Conservation (phyloP, 2,113 vertebrate genomes). For the Sula dactylatra region DNA sequence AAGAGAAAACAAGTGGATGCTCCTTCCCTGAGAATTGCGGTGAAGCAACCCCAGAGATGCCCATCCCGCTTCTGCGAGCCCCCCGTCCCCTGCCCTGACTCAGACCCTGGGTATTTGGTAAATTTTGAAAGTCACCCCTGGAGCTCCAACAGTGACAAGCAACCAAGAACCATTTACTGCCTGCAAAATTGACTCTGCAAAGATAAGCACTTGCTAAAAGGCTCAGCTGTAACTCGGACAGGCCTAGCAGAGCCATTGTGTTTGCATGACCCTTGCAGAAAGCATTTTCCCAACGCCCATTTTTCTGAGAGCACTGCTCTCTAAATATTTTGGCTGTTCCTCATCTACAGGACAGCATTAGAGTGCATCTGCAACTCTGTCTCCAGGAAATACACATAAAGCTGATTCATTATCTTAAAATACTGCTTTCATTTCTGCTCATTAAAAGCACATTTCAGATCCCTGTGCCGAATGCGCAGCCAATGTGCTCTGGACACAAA, state of each 20-base stretch:
- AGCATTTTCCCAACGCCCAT: not conserved
- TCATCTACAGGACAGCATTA: not conserved
- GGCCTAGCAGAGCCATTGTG: not conserved
- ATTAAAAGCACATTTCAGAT: slow-evolving; percentile 1
- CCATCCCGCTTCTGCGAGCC: not conserved
- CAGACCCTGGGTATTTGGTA: not conserved
- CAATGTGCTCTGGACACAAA: not conserved
- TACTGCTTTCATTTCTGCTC: slow-evolving; percentile 24
- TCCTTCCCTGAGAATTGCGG: not conserved
- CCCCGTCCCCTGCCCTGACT: fast-evolving
- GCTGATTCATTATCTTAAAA: slow-evolving; percentile 23
- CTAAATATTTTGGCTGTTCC: not conserved
- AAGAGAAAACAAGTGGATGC: too few relatives aligned
- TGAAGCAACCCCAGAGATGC: not conserved
- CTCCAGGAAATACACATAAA: not conserved
- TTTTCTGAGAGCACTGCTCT: not conserved
- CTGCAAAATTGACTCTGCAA: not conserved
- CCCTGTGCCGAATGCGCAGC: not conserved
- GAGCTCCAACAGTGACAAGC: not conserved
- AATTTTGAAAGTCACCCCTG: not conserved
- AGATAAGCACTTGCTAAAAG: not conserved
- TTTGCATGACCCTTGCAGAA: not conserved
- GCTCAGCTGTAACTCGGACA: not conserved
- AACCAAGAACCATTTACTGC: not conserved
- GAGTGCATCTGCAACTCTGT: not conserved